These are phyloP conservation scores for Caiman crocodilus DNA, from an alignment of 2,797 vertebrate species.

Conservation along the genomic window DNA sequence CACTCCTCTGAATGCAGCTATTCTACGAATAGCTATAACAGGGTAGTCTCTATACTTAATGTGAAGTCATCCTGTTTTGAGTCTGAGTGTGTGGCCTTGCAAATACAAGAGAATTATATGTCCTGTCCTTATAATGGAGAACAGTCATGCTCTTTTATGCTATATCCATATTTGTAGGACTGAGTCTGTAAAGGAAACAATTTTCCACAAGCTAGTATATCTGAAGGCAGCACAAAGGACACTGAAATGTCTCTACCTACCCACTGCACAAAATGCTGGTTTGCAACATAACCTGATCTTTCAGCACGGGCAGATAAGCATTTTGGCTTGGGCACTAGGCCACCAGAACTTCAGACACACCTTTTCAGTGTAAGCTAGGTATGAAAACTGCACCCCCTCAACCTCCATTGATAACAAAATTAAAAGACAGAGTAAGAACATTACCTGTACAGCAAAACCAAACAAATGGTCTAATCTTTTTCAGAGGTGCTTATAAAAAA, in stretches of 20 bases:
- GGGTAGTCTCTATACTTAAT: fast-evolving
- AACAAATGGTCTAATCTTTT: background rate
- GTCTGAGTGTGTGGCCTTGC: background rate
- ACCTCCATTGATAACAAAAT: background rate
- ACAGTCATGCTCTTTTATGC: background rate
- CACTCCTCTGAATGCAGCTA: background rate
- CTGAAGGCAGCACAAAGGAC: background rate
- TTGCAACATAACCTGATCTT: background rate
- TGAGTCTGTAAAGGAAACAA: background rate
- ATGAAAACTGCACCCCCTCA: background rate
- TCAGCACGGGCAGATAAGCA: too few species aligned
- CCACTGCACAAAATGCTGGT: background rate
- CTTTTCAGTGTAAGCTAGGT: conserved; percentile 1
- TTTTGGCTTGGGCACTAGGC: background rate
- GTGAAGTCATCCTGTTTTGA: background rate
- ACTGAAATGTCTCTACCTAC: background rate
- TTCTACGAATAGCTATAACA: background rate
- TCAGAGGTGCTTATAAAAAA: background rate
- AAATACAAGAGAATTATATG: background rate
- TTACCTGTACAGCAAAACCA: background rate
- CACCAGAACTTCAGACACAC: background rate
- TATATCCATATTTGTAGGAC: background rate
- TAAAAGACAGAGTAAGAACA: background rate
- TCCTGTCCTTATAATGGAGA: background rate
- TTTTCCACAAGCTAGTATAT: background rate